phyloP scores from a whole-genome alignment of 2,888 invertebrate genomes.

The Tholera decimalis region DNA sequence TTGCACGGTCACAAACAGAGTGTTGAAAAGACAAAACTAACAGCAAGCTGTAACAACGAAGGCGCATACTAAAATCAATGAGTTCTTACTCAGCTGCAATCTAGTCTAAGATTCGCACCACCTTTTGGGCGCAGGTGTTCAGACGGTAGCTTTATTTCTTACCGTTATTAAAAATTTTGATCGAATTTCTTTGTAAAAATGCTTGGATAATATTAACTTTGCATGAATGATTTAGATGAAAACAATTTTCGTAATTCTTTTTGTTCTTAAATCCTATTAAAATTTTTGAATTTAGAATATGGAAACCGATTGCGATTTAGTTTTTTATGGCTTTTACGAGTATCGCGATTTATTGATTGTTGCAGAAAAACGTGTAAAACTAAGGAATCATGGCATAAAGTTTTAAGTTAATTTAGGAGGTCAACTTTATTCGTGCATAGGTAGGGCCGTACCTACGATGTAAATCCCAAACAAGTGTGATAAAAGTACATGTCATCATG shows the following conservation, averaged over 20 bases:
- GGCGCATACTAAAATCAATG: conserved; percentile 42
- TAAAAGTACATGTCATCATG: neutral
- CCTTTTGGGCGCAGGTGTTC: conserved; percentile 49
- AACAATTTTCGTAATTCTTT: conserved; percentile 21
- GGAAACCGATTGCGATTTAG: conserved; percentile 41
- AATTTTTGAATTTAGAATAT: conserved; percentile 39
- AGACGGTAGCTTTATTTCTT: conserved; percentile 37
- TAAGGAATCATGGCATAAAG: too few relatives aligned
- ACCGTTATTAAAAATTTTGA: conserved; percentile 54
- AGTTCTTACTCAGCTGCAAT: conserved; percentile 24
- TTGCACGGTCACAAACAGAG: conserved; percentile 22
- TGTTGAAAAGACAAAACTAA: conserved; percentile 31
- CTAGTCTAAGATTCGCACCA: conserved; percentile 36
- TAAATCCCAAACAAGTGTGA: neutral
- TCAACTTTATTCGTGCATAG: neutral
- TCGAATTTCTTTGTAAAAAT: conserved; percentile 27
- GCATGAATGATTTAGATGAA: conserved; percentile 34
- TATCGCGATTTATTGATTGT: conserved; percentile 10
- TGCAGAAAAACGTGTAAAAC: conserved; percentile 7
- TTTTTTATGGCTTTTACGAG: conserved; percentile 40
- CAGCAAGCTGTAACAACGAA: conserved; percentile 19
- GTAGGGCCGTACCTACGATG: neutral
- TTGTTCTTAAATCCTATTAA: conserved; percentile 42
- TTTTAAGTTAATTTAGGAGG: too few relatives aligned
- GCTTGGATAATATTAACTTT: conserved; percentile 27